These are phyloP conservation scores for Morone saxatilis DNA, from an alignment of 2,113 vertebrate genomes.

Conservation along the genomic window DNA sequence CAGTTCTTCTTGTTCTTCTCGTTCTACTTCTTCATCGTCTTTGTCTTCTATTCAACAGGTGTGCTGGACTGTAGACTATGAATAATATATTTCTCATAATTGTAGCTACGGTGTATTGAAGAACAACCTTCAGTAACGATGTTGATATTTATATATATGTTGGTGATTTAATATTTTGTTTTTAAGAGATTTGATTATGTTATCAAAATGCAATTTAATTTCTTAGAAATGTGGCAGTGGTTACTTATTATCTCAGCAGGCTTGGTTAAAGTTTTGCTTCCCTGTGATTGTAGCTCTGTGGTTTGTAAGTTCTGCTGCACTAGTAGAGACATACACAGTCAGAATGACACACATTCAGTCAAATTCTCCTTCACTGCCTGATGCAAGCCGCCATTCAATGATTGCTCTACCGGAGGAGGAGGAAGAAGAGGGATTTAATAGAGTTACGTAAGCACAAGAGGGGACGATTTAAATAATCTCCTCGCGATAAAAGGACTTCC, in stretches of 20 bases:
- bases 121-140: no score
- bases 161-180: neutral
- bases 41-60: neutral
- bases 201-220: neutral
- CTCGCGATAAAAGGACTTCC: constrained; percentile 45
- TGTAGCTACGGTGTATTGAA: neutral
- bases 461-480: constrained; percentile 56
- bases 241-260: neutral
- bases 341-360: neutral
- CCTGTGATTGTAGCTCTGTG: neutral
- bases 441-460: constrained; percentile 44
- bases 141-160: no score
- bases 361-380: constrained; percentile 21
- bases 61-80: neutral
- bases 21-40: neutral
- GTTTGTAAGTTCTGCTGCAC: neutral
- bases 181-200: neutral
- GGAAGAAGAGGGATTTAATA: constrained; percentile 50
- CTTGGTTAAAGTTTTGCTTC: neutral
- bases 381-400: constrained; percentile 44
- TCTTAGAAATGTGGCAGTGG: no score
- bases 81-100: neutral
- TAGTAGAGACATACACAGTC: neutral
- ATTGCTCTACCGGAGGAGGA: constrained; percentile 36
- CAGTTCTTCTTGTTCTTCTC: neutral